Conservation (phyloP, 2,888 invertebrate genomes). For the Neuroscelio doddi region DNA sequence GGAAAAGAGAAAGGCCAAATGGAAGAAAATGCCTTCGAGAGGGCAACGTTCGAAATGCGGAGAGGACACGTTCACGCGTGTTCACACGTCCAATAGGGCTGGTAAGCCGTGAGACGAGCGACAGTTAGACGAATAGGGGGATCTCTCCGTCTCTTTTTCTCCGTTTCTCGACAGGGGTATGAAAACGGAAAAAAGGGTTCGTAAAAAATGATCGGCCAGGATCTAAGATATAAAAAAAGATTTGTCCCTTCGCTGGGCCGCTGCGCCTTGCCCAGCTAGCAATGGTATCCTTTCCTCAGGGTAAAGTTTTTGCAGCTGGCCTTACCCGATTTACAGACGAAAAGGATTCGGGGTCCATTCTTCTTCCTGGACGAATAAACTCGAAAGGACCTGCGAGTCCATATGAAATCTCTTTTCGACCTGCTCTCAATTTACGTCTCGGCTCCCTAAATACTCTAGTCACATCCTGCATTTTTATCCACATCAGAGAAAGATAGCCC, state of each 20-base stretch:
- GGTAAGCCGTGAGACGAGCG: conserved; percentile 42
- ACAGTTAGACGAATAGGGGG: conserved; percentile 65
- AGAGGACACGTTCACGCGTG: conserved; percentile 31
- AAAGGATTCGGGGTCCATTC: conserved; percentile 57
- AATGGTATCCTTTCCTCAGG: conserved; percentile 63
- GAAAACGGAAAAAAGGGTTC: conserved; percentile 67
- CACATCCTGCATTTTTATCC: conserved; percentile 40
- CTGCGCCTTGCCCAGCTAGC: conserved; percentile 33
- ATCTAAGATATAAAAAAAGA: conserved; percentile 65
- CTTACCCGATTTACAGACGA: conserved; percentile 55
- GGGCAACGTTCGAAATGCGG: conserved; percentile 19
- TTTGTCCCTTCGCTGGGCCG: conserved; percentile 56
- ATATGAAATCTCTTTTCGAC: conserved; percentile 54
- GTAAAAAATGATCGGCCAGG: conserved; percentile 70
- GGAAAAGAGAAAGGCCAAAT: conserved; percentile 28
- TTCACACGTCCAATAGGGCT: conserved; percentile 44
- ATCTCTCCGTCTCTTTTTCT: conserved; percentile 41
- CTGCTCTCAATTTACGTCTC: conserved; percentile 42
- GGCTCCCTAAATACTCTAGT: conserved; percentile 30
- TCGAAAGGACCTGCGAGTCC: conserved; percentile 68
- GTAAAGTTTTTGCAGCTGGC: conserved; percentile 70
- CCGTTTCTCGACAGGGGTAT: conserved; percentile 43
- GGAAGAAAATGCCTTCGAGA: conserved; percentile 22
- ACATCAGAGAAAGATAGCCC: conserved; percentile 35
- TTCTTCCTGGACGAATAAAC: conserved; percentile 69